A percentile compares a stretch with the other conserved stretches of the same genome.
phyloP scores from a whole-genome alignment of 2,888 invertebrate genomes.

The Magallana nippona region DNA sequence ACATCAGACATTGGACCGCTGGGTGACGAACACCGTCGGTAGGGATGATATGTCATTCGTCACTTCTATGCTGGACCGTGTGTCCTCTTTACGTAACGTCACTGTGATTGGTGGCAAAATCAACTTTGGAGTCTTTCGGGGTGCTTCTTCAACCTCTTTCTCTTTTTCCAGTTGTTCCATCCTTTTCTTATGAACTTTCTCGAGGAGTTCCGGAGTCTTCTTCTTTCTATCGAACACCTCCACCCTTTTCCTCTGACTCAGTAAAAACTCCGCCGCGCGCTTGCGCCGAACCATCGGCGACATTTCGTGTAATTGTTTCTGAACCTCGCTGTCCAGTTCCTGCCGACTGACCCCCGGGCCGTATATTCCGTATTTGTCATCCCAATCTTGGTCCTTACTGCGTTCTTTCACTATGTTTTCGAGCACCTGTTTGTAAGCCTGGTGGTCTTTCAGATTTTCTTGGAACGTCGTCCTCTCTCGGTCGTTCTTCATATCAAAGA shows the following conservation, averaged over 20 bases:
- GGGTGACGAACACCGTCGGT: conserved; percentile 45
- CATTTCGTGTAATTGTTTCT: conserved; percentile 64
- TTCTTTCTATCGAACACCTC: conserved; percentile 63
- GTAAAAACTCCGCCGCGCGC: conserved; percentile 59
- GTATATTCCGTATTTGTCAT: conserved; percentile 63
- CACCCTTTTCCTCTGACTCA: conserved; percentile 59
- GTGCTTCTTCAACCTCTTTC: conserved; percentile 43
- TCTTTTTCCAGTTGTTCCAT: background rate
- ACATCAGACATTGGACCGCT: conserved; percentile 16
- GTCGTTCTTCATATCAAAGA: conserved; percentile 65
- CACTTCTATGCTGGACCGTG: background rate
- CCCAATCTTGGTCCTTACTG: conserved; percentile 48
- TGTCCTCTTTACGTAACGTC: conserved; percentile 45
- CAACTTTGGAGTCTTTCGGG: conserved; percentile 55
- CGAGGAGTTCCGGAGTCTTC: conserved; percentile 61
- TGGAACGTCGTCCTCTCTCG: conserved; percentile 58
- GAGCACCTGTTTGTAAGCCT: conserved; percentile 67
- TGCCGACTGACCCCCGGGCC: conserved; percentile 59
- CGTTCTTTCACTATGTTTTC: conserved; percentile 60
- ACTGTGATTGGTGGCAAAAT: conserved; percentile 66
- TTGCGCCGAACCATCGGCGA: conserved; percentile 61
- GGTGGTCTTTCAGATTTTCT: conserved; percentile 65
- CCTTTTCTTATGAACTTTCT: conserved; percentile 50
- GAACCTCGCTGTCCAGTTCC: conserved; percentile 64
- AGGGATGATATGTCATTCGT: background rate